These are phyloP conservation scores for Ptychochromis oligacanthus DNA, from an alignment of 2,113 vertebrate species.

Conservation along the genomic window DNA sequence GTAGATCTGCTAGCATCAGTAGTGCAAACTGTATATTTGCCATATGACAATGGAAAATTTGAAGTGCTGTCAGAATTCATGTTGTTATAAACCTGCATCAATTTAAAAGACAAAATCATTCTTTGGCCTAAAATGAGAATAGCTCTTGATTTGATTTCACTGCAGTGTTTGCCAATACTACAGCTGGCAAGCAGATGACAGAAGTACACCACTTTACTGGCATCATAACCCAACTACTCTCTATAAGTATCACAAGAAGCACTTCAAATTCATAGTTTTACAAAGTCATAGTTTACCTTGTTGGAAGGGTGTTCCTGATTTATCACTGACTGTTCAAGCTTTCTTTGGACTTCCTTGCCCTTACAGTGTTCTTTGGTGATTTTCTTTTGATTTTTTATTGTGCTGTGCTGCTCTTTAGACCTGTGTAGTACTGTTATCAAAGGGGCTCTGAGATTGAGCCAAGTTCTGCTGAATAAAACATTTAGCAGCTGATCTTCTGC, in stretches of 20 bases:
- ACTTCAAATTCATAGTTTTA: neutral
- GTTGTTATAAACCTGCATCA: neutral
- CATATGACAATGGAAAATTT: too few relatives aligned
- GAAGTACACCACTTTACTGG: neutral
- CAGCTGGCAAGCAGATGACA: neutral
- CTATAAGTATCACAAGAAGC: neutral
- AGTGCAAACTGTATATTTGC: too few relatives aligned
- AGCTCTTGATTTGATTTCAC: constrained; percentile 1
- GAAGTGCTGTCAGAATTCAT: neutral
- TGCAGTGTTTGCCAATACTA: neutral
- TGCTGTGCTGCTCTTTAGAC: constrained; percentile 20
- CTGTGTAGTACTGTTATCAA: constrained; percentile 37
- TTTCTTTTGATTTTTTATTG: constrained; percentile 3
- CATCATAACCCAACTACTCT: neutral
- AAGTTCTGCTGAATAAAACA: constrained; percentile 70
- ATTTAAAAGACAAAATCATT: neutral
- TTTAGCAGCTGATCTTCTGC: constrained; percentile 51
- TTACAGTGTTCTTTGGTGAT: neutral
- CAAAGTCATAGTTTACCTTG: neutral
- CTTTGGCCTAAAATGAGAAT: neutral
- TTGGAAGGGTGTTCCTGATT: neutral
- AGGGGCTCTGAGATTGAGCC: constrained; percentile 40
- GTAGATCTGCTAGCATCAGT: too few relatives aligned
- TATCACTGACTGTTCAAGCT: neutral
- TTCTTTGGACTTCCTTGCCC: constrained; percentile 14